phyloP scores from a whole-genome alignment of 1,140 invertebrate genomes.

The Archivesica marissinica region DNA sequence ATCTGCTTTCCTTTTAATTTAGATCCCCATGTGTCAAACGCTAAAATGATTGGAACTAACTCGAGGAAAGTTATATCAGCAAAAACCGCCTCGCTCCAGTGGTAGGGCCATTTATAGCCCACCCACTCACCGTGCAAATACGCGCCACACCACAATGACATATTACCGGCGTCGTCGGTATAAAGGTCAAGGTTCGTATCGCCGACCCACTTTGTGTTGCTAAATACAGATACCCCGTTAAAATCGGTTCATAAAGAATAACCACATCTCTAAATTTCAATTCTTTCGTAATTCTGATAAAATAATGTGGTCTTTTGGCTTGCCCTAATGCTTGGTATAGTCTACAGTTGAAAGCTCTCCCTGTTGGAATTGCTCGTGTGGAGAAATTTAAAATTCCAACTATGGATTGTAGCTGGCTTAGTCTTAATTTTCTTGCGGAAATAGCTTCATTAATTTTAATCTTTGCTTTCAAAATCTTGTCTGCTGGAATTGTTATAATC shows the following conservation, averaged over 20 bases:
- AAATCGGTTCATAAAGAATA: neutral
- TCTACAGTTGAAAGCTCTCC: neutral
- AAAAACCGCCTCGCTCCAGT: neutral
- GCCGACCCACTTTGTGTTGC: neutral
- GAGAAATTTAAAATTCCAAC: neutral
- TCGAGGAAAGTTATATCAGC: neutral
- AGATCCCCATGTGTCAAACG: neutral
- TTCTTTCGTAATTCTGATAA: neutral
- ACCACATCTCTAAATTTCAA: neutral
- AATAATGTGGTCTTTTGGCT: neutral
- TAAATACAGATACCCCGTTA: neutral
- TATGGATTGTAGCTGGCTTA: neutral
- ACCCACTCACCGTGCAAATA: conserved; percentile 9
- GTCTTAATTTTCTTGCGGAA: neutral
- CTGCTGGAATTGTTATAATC: neutral
- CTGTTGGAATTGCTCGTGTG: neutral
- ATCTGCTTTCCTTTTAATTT: neutral
- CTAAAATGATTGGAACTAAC: neutral
- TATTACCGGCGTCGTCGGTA: neutral
- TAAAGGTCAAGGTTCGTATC: conserved; percentile 10
- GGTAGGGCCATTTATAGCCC: neutral
- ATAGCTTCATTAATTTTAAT: neutral
- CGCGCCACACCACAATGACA: neutral
- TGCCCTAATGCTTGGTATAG: neutral
- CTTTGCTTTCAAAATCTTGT: neutral